These are phyloP conservation scores for Zele albiditarsus DNA, from an alignment of 2,888 invertebrate genomes.

Conservation along the genomic window DNA sequence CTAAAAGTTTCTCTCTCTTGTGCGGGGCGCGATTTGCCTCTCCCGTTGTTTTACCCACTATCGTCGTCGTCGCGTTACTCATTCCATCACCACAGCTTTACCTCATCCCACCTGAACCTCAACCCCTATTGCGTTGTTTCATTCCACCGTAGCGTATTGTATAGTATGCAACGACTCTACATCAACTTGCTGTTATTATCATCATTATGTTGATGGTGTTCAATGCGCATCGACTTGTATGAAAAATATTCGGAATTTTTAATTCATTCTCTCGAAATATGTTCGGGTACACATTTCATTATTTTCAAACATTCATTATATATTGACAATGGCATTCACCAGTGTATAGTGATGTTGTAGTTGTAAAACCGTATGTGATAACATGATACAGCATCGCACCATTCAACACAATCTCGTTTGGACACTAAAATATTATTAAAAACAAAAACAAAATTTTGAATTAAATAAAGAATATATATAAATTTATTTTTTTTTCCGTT, in stretches of 20 bases:
- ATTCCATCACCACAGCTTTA: slow-evolving; percentile 1
- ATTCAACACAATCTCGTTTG: no score
- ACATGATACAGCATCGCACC: no score
- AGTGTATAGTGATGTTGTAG: background rate
- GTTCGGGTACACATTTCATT: background rate
- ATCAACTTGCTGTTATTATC: slow-evolving; percentile 26
- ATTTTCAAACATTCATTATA: background rate
- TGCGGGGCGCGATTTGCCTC: slow-evolving; percentile 41
- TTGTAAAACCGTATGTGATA: no score
- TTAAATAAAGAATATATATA: no score
- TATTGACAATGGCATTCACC: background rate
- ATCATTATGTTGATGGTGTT: slow-evolving; percentile 14
- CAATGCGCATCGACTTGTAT: slow-evolving; percentile 26
- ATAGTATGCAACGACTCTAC: slow-evolving; percentile 37
- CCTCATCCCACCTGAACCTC: slow-evolving; percentile 20
- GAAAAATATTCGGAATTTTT: background rate
- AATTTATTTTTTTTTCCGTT: no score
- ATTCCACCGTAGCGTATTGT: slow-evolving; percentile 32
- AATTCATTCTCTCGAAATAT: background rate
- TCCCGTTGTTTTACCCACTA: slow-evolving; percentile 37
- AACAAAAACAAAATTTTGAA: no score
- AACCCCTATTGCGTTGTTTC: slow-evolving; percentile 32
- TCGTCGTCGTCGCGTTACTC: slow-evolving; percentile 3
- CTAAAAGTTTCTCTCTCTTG: slow-evolving; percentile 27
- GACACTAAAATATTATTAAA: no score